phyloP scores from a whole-genome alignment of 2,113 vertebrate species.

The Dasypus novemcinctus region DNA sequence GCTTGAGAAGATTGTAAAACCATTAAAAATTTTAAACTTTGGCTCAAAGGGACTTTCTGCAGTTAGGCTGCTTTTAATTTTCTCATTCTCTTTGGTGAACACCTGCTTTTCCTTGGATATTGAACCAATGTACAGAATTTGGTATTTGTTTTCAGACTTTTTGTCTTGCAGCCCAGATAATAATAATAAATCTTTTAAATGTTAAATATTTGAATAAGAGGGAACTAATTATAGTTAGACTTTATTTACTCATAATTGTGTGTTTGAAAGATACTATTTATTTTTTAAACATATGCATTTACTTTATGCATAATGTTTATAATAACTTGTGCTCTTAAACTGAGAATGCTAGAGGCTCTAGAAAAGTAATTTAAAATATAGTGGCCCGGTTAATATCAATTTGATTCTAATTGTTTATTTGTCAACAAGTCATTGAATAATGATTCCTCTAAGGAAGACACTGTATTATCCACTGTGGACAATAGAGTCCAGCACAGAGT shows the following conservation, averaged over 20 bases:
- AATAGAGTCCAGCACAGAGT: background rate
- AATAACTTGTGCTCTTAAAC: background rate
- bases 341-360: background rate
- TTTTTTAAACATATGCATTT: background rate
- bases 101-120: conserved; percentile 63
- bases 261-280: background rate
- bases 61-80: conserved; percentile 75
- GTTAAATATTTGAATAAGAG: conserved; percentile 14
- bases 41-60: conserved; percentile 60
- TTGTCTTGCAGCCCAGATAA: conserved; percentile 37
- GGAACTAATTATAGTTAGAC: background rate
- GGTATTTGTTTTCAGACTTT: conserved; percentile 12
- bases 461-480: background rate
- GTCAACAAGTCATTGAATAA: background rate
- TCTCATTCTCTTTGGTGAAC: conserved; percentile 62
- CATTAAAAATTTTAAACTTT: conserved; percentile 68
- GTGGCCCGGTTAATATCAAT: background rate
- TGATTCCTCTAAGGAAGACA: background rate
- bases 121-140: background rate
- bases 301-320: no score
- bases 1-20: conserved; percentile 75
- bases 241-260: background rate
- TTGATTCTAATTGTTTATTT: background rate
- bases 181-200: background rate
- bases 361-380: background rate